Conservation (phyloP, 1,140 invertebrate genomes). For the Agrypnia vestita region DNA sequence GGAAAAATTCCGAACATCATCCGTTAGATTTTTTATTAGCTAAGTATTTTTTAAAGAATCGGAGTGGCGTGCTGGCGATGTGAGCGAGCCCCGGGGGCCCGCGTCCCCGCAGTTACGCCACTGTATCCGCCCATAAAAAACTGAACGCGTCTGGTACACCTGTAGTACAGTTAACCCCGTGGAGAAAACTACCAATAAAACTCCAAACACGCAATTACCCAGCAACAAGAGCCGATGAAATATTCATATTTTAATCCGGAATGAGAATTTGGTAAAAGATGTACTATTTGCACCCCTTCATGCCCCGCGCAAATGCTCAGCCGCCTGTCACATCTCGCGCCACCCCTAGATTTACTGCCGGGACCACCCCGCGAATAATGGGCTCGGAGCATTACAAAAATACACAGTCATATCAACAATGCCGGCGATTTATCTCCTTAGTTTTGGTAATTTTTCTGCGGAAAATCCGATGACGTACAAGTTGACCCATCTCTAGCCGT, state of each 20-base stretch:
- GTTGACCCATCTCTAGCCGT: too few relatives aligned
- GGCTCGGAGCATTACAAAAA: background rate
- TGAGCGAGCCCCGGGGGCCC: too few relatives aligned
- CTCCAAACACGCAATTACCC: too few relatives aligned
- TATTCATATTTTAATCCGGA: conserved; percentile 40
- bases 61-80: too few relatives aligned
- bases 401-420: conserved; percentile 13
- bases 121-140: background rate
- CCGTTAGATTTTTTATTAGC: too few relatives aligned
- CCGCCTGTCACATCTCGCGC: conserved; percentile 9
- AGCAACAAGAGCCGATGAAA: background rate
- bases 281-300: conserved; percentile 20
- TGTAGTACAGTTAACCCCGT: too few relatives aligned
- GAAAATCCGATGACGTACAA: background rate
- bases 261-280: conserved; percentile 43
- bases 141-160: background rate
- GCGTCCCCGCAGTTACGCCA: too few relatives aligned
- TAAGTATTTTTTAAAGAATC: too few relatives aligned
- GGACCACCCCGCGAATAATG: conserved; percentile 12
- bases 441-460: conserved; percentile 19
- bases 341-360: background rate
- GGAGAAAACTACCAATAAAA: too few relatives aligned
- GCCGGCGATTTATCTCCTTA: conserved; percentile 6
- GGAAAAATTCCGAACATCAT: too few relatives aligned
- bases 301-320: conserved; percentile 18